phyloP scores from a whole-genome alignment of 2,113 vertebrate species.

The Nesogale talazaci region DNA sequence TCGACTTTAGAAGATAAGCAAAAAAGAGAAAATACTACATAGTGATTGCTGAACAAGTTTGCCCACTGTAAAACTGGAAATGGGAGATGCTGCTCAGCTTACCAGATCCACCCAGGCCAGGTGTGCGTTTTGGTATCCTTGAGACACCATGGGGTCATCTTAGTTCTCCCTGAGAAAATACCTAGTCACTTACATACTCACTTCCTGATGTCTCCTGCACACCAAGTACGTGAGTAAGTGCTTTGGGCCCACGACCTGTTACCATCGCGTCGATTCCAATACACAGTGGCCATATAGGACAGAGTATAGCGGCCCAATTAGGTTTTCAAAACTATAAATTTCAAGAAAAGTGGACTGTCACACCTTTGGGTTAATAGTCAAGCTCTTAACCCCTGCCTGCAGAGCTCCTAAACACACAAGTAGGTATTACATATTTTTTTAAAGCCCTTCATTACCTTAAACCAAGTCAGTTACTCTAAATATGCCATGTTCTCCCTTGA shows the following conservation, averaged over 20 bases:
- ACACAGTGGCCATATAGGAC: not conserved
- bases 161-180: not conserved
- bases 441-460: not conserved
- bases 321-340: not conserved
- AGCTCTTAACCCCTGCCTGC: no score
- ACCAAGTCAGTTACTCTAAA: not conserved
- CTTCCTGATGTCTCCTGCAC: not conserved
- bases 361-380: not conserved
- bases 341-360: not conserved
- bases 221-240: not conserved
- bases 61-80: not conserved
- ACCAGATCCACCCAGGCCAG: not conserved
- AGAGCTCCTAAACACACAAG: not conserved
- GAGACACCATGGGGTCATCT: not conserved
- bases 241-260: not conserved
- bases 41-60: not conserved
- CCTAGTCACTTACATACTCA: not conserved
- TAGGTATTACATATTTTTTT: no score
- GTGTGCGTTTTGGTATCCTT: not conserved
- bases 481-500: not conserved
- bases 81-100: not conserved
- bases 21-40: not conserved
- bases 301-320: not conserved
- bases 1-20: constrained; percentile 14
- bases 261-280: not conserved